Conservation (phyloP, 2,888 invertebrate species). For the Argynnis bischoffii region DNA sequence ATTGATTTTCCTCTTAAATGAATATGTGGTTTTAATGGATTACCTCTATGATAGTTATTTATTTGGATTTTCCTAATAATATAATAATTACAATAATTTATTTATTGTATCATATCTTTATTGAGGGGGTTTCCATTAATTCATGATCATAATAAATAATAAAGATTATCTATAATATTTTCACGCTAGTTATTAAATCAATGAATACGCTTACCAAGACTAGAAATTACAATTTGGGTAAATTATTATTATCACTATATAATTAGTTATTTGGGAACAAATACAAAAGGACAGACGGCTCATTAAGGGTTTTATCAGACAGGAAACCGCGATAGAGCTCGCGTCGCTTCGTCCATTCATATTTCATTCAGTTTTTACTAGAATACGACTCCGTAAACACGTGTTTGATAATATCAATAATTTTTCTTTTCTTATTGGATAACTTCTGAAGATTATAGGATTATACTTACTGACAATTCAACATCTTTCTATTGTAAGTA, state of each 20-base stretch:
- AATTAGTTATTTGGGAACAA: slow-evolving; percentile 28
- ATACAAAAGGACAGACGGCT: slow-evolving; percentile 37
- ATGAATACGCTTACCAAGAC: neutral
- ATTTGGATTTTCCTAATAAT: neutral
- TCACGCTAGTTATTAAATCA: neutral
- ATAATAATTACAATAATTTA: too few species aligned
- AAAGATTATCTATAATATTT: too few species aligned
- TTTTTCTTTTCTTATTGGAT: neutral
- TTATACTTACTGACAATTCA: neutral
- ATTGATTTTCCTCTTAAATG: slow-evolving; percentile 5
- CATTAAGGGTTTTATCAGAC: slow-evolving; percentile 62
- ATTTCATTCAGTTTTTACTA: slow-evolving; percentile 73
- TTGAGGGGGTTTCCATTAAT: too few species aligned
- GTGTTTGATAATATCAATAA: slow-evolving; percentile 43
- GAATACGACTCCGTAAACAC: slow-evolving; percentile 60
- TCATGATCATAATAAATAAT: too few species aligned
- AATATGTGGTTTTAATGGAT: neutral
- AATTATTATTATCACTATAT: slow-evolving; percentile 27
- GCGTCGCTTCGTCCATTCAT: slow-evolving; percentile 53
- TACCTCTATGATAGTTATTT: slow-evolving; percentile 3
- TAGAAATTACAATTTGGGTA: slow-evolving; percentile 9
- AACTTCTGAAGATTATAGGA: neutral
- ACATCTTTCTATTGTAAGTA: slow-evolving; percentile 7
- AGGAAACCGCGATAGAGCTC: slow-evolving; percentile 65
- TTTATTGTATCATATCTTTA: too few species aligned